These are phyloP conservation scores for Synaphobranchus kaupii DNA, from an alignment of 2,797 vertebrate species.

Conservation along the genomic window DNA sequence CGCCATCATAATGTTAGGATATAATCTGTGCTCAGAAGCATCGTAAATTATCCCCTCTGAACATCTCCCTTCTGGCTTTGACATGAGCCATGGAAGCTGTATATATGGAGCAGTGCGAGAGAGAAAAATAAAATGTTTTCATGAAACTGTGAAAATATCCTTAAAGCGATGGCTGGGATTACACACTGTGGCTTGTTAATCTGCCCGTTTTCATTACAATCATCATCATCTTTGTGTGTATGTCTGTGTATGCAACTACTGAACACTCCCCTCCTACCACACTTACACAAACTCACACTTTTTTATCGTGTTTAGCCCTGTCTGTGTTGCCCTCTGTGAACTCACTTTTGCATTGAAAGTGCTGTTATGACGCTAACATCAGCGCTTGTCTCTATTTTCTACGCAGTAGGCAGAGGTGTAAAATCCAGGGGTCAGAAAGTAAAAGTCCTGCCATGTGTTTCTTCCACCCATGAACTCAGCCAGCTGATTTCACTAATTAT, in stretches of 20 bases:
- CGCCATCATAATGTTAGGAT: slow-evolving; percentile 36
- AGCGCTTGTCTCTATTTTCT: background rate
- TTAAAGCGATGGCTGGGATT: background rate
- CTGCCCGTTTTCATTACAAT: background rate
- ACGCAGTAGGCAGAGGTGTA: no score
- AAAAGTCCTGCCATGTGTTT: no score
- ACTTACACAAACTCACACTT: background rate
- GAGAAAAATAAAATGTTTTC: background rate
- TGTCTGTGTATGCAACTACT: background rate
- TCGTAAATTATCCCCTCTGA: slow-evolving; percentile 24
- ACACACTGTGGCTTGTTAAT: background rate
- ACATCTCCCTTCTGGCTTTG: slow-evolving; percentile 2
- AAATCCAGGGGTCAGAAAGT: no score
- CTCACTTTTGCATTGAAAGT: background rate
- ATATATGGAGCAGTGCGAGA: background rate
- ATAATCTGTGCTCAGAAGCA: slow-evolving; percentile 32
- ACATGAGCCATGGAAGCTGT: background rate
- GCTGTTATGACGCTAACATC: background rate
- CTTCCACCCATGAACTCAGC: no score
- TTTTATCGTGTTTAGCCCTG: background rate
- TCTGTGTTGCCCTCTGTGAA: background rate
- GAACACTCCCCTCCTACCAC: no score
- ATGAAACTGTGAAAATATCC: background rate
- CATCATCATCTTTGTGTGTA: background rate
- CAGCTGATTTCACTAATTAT: no score